Percentiles rank a stretch among this genome's conserved stretches.
phyloP scores from a whole-genome alignment of 2,113 vertebrate genomes.

The Indicator maculatus region DNA sequence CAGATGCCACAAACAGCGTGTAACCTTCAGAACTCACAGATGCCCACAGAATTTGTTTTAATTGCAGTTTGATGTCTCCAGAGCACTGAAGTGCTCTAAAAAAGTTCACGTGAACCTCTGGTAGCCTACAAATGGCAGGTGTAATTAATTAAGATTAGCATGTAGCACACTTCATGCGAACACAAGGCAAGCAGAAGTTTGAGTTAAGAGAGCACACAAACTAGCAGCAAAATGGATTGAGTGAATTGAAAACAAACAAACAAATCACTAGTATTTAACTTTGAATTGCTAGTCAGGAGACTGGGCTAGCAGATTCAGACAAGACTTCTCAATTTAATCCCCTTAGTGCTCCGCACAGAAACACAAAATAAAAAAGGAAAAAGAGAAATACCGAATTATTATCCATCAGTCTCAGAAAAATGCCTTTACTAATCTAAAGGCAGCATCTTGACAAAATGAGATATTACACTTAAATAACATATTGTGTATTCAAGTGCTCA shows the following conservation, averaged over 20 bases:
- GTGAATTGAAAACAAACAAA: too few relatives aligned
- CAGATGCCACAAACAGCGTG: not conserved
- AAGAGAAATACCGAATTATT: too few relatives aligned
- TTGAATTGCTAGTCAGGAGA: too few relatives aligned
- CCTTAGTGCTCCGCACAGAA: not conserved
- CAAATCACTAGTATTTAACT: too few relatives aligned
- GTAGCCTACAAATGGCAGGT: not conserved
- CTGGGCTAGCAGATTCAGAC: too few relatives aligned
- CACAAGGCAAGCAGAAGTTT: not conserved
- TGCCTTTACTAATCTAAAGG: not conserved
- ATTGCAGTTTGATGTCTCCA: not conserved
- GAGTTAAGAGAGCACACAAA: too few relatives aligned
- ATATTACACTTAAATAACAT: not conserved
- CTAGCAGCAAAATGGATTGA: too few relatives aligned
- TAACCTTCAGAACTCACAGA: not conserved
- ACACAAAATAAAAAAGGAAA: not conserved
- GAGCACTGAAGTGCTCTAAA: not conserved
- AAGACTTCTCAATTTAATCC: too few relatives aligned
- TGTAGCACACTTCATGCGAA: not conserved
- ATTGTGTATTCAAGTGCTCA: too few relatives aligned
- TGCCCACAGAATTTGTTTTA: not conserved
- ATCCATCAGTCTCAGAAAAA: not conserved
- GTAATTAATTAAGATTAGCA: not conserved
- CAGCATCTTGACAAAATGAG: not conserved
- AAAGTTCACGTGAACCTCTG: not conserved